Evolutionary conservation across 2,888 invertebrate genomes (phyloP).

Genomic region (Oegoconia quadripuncta): DNA sequence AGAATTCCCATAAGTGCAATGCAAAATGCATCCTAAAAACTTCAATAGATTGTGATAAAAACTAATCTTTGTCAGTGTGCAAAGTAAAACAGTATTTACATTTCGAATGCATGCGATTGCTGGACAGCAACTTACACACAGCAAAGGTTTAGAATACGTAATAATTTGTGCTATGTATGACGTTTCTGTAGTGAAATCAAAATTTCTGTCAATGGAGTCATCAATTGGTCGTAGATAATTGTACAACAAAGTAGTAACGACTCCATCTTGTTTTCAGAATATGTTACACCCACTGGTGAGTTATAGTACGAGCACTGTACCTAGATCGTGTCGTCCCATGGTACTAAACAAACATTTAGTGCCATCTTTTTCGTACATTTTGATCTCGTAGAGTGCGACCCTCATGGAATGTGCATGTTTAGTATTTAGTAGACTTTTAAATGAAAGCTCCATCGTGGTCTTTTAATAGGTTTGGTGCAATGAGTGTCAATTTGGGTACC

Average conservation of each 20-base stretch:
- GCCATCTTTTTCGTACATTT: slow-evolving; percentile 21
- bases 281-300: slow-evolving; percentile 78
- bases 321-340: slow-evolving; percentile 23
- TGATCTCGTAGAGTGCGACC: slow-evolving; percentile 24
- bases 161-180: not conserved
- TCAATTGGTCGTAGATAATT: slow-evolving; percentile 59
- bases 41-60: too few relatives aligned
- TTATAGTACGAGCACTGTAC: slow-evolving; percentile 65
- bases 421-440: slow-evolving; percentile 5
- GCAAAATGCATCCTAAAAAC: too few relatives aligned
- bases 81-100: slow-evolving; percentile 1
- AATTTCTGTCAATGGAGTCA: slow-evolving; percentile 71
- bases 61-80: not conserved
- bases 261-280: slow-evolving; percentile 79
- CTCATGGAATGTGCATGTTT: slow-evolving; percentile 35
- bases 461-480: too few relatives aligned
- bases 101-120: slow-evolving; percentile 25
- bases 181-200: slow-evolving; percentile 36
- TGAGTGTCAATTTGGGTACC: too few relatives aligned
- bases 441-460: too few relatives aligned
- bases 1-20: not conserved
- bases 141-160: slow-evolving; percentile 11
- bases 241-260: slow-evolving; percentile 65
- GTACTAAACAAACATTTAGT: slow-evolving; percentile 25
- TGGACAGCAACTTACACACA: slow-evolving; percentile 9